These are phyloP conservation scores for Desmodus rotundus DNA, from an alignment of 2,113 vertebrate species.

Conservation along the genomic window DNA sequence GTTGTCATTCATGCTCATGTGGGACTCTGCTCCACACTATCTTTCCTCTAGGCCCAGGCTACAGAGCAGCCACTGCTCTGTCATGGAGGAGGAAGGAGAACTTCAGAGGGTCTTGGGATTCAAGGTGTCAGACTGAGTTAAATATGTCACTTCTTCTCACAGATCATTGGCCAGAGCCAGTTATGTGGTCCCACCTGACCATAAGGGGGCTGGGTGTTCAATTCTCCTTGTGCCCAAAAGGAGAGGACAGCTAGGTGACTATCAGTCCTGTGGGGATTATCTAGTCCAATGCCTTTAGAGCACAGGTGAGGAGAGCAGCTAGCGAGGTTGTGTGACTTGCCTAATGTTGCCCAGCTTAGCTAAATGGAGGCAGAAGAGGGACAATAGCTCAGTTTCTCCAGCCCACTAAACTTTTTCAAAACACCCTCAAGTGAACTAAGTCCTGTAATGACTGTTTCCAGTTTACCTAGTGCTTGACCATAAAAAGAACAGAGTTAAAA, in stretches of 20 bases:
- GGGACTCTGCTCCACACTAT: not conserved
- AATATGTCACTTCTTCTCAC: not conserved
- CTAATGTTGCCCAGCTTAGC: not conserved
- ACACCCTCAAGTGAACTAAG: not conserved
- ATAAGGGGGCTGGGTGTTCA: not conserved
- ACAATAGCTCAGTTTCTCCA: not conserved
- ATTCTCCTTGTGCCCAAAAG: not conserved
- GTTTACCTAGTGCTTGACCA: not conserved
- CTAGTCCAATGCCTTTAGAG: not conserved
- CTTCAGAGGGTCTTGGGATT: not conserved
- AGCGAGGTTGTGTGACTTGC: not conserved
- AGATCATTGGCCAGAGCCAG: not conserved
- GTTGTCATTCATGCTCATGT: not conserved
- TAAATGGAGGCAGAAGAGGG: not conserved
- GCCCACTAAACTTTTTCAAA: not conserved
- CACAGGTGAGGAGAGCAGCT: not conserved
- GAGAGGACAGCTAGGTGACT: not conserved
- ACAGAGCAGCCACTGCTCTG: not conserved
- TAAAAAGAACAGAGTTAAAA: not conserved
- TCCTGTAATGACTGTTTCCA: not conserved
- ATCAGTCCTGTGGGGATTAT: fast-evolving
- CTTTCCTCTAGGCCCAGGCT: not conserved
- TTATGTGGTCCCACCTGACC: not conserved
- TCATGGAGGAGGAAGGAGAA: not conserved
- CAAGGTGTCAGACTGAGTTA: not conserved